These are phyloP conservation scores for Diuraphis noxia DNA, from an alignment of 1,140 invertebrate genomes.

Conservation along the genomic window DNA sequence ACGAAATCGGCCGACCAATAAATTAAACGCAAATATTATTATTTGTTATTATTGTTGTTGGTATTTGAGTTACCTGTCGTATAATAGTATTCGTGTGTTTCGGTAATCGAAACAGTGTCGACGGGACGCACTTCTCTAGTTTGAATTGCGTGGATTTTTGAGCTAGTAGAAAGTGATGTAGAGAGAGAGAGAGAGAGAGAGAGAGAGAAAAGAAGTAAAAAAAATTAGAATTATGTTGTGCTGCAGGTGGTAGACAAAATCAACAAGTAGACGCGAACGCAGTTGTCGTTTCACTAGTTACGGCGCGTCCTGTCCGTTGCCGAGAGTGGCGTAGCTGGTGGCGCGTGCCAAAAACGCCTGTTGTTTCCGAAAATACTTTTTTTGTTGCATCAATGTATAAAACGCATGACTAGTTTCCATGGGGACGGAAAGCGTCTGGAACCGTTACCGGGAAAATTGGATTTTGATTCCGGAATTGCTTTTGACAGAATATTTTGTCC, in stretches of 20 bases:
- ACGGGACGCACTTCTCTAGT: neutral
- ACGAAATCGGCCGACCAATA: neutral
- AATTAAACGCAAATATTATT: neutral
- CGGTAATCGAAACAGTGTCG: neutral
- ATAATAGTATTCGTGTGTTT: neutral
- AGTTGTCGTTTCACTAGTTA: constrained; percentile 34
- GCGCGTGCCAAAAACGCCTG: constrained; percentile 48
- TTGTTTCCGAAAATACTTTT: constrained; percentile 47
- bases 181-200: neutral
- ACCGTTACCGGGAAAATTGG: constrained; percentile 43
- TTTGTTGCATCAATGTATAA: constrained; percentile 33
- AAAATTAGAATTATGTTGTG: neutral
- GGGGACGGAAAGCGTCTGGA: constrained; percentile 35
- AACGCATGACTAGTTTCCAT: constrained; percentile 35
- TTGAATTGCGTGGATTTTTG: neutral
- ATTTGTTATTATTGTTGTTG: neutral
- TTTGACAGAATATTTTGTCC: constrained; percentile 31
- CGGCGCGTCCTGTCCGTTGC: constrained; percentile 16
- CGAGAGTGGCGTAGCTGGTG: constrained; percentile 41
- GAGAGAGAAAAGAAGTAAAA: too few relatives aligned
- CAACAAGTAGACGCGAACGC: constrained; percentile 42
- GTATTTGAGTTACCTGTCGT: neutral
- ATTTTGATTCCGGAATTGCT: constrained; percentile 47
- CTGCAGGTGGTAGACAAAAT: constrained; percentile 42
- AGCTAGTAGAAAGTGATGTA: neutral